phyloP scores from a whole-genome alignment of 1,140 invertebrate species.

The Drosophila azteca region DNA sequence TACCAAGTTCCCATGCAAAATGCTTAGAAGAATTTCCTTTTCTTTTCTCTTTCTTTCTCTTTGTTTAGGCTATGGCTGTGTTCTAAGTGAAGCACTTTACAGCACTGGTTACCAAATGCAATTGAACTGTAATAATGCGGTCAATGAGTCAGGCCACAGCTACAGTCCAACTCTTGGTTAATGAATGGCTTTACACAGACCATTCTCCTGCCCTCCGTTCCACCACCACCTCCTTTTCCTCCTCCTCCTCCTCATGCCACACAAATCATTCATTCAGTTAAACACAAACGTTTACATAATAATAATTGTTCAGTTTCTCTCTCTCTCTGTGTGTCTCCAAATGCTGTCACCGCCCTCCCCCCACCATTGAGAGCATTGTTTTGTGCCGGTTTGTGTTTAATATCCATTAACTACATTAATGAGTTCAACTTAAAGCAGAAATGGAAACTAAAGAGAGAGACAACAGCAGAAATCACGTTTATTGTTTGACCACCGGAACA shows the following conservation, averaged over 20 bases:
- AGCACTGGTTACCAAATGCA: no score
- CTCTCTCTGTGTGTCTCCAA: conserved; percentile 7
- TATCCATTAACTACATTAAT: conserved; percentile 78
- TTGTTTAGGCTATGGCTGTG: not conserved
- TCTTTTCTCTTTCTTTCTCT: no score
- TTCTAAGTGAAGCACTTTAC: not conserved
- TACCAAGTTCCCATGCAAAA: no score
- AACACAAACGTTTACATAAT: conserved; percentile 32
- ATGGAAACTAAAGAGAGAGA: not conserved
- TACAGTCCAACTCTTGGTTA: not conserved
- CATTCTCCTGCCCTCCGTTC: not conserved
- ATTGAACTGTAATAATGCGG: not conserved
- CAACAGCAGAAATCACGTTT: conserved; percentile 54
- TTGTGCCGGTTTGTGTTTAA: conserved; percentile 62
- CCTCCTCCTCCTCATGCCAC: not conserved
- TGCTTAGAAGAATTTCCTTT: no score
- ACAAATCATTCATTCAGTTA: conserved; percentile 10
- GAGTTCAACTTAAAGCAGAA: conserved; percentile 48
- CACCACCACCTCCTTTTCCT: not conserved
- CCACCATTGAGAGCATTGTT: conserved; percentile 27
- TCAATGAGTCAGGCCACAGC: no score
- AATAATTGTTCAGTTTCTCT: conserved; percentile 20
- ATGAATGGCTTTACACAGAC: conserved; percentile 4
- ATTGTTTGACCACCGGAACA: conserved; percentile 71
- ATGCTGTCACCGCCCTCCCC: no score